Conservation (phyloP, 2,113 vertebrate species). For the Girardinichthys multiradiatus region DNA sequence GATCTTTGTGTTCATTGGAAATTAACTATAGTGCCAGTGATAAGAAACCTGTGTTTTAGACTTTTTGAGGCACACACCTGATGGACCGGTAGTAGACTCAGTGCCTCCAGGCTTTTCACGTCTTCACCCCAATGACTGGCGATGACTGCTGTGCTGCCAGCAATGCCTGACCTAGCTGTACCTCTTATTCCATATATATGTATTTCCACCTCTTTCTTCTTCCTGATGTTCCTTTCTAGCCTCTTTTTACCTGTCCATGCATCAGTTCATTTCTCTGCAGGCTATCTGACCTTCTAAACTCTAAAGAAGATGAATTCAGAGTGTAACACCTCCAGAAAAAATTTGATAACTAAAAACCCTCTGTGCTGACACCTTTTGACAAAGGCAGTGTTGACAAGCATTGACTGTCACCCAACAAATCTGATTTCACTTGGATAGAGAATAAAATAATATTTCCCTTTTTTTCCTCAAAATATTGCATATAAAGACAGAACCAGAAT, state of each 20-base stretch:
- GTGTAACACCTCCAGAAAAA: conserved; percentile 2
- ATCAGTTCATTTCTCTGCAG: conserved; percentile 45
- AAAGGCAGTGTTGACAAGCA: conserved; percentile 12
- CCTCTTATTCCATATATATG: conserved; percentile 56
- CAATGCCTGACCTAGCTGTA: conserved; percentile 64
- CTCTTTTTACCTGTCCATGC: conserved; percentile 30
- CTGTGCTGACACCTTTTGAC: conserved; percentile 3
- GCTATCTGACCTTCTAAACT: conserved; percentile 30
- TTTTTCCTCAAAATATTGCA: not conserved
- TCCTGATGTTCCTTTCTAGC: conserved; percentile 14
- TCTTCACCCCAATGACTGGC: conserved; percentile 67
- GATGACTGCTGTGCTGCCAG: conserved; percentile 70
- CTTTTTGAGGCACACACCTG: conserved; percentile 61
- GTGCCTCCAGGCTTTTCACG: conserved; percentile 69
- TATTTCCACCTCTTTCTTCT: conserved; percentile 28
- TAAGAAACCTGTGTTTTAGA: conserved; percentile 66
- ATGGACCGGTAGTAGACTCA: conserved; percentile 56
- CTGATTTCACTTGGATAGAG: conserved; percentile 24
- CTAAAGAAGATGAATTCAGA: conserved; percentile 37
- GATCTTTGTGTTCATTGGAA: conserved; percentile 61
- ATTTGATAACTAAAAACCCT: conserved; percentile 19
- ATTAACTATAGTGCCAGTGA: conserved; percentile 45
- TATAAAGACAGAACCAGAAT: too few species aligned
- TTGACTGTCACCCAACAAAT: conserved; percentile 1
- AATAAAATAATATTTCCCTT: not conserved